A percentile compares a stretch with the other conserved stretches of the same genome.
These are phyloP conservation scores for Rotaria macrura DNA, from an alignment of 2,888 invertebrate genomes.

Conservation along the genomic window DNA sequence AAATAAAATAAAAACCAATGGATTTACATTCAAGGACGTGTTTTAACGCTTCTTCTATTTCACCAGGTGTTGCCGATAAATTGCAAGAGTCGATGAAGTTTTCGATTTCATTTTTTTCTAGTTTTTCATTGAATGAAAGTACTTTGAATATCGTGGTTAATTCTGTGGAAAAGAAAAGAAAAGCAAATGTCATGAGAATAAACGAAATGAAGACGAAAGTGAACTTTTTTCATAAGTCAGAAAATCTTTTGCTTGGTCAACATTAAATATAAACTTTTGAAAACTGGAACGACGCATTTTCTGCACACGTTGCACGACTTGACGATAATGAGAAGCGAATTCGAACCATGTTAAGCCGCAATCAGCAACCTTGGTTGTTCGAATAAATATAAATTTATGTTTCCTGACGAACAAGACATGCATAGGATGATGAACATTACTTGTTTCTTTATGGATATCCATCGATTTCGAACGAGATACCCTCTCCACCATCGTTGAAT, in stretches of 20 bases:
- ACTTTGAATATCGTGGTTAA: constrained; percentile 42
- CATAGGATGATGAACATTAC: constrained; percentile 35
- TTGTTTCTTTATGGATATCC: constrained; percentile 42
- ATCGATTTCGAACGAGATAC: constrained; percentile 40
- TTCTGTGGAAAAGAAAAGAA: constrained; percentile 6
- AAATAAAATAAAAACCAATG: no score
- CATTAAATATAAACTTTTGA: constrained; percentile 17
- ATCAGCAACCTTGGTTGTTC: not conserved
- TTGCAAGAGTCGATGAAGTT: constrained; percentile 47
- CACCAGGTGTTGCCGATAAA: constrained; percentile 43
- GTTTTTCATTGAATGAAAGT: constrained; percentile 43
- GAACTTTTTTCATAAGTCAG: constrained; percentile 27
- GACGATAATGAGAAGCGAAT: constrained; percentile 21
- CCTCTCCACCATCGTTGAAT: constrained; percentile 45
- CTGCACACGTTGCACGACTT: constrained; percentile 19
- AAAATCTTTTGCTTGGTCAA: constrained; percentile 25
- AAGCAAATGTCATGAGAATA: not conserved
- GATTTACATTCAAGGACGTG: constrained; percentile 42
- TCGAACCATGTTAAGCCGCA: constrained; percentile 17
- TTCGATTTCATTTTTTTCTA: constrained; percentile 41
- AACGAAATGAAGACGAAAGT: not conserved
- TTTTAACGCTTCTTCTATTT: constrained; percentile 45
- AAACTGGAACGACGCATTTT: constrained; percentile 18
- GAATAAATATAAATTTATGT: not conserved
- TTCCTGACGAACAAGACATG: not conserved